A percentile compares a stretch with the other conserved stretches of the same genome.
Conservation (phyloP, 2,888 invertebrate species). For the Eristalis tenax region DNA sequence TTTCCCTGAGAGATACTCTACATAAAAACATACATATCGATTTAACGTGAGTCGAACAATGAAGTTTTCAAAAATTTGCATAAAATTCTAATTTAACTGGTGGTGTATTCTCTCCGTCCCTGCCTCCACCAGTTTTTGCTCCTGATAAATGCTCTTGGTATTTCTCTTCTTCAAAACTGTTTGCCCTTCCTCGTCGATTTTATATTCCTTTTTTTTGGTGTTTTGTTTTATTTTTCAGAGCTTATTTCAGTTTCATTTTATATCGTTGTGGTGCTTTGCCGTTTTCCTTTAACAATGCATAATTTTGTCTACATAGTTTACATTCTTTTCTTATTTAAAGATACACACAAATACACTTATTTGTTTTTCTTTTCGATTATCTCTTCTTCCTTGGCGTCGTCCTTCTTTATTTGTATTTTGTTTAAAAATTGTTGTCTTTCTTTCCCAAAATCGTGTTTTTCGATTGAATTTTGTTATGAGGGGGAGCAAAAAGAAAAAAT, state of each 20-base stretch:
- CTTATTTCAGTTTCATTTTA: constrained; percentile 52
- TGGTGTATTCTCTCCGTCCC: constrained; percentile 24
- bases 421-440: constrained; percentile 1
- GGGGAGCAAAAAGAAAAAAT: constrained; percentile 16
- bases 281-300: constrained; percentile 25
- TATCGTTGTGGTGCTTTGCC: constrained; percentile 12
- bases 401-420: constrained; percentile 22
- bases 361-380: background rate
- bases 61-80: constrained; percentile 61
- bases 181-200: constrained; percentile 12
- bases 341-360: background rate
- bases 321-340: background rate
- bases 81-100: constrained; percentile 70
- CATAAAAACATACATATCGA: constrained; percentile 2
- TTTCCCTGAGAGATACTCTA: background rate
- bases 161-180: constrained; percentile 4
- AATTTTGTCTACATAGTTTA: constrained; percentile 39
- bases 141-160: background rate
- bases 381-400: constrained; percentile 17
- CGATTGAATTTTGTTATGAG: background rate
- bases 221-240: constrained; percentile 18
- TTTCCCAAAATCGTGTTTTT: background rate
- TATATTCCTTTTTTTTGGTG: constrained; percentile 4
- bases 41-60: constrained; percentile 38
- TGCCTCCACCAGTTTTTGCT: background rate